Evolutionary conservation across 2,113 vertebrate genomes (phyloP).

Genomic region (Narcine bancroftii): DNA sequence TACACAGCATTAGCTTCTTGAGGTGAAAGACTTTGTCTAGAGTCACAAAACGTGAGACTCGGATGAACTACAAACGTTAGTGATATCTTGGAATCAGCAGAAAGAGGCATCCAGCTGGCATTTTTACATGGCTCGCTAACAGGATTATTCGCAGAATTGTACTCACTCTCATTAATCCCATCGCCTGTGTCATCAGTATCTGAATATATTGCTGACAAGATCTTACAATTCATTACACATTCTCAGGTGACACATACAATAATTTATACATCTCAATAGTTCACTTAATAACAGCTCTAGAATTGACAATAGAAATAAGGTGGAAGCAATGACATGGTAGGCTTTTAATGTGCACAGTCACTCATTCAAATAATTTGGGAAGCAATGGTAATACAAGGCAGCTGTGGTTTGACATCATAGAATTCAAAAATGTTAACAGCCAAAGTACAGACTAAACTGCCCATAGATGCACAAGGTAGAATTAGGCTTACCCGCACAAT

Average conservation of each 20-base stretch:
- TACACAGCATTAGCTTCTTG: not conserved
- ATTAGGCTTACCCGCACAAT: constrained; percentile 82
- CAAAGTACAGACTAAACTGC: not conserved
- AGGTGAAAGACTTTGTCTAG: not conserved
- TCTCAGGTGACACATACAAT: not conserved
- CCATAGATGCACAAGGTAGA: not conserved
- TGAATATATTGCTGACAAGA: not conserved
- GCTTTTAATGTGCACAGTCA: not conserved
- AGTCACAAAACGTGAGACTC: not conserved
- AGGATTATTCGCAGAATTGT: not conserved
- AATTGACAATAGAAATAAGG: not conserved
- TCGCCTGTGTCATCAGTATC: too few species aligned
- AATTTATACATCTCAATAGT: not conserved
- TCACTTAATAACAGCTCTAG: not conserved
- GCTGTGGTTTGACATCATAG: not conserved
- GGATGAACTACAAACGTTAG: not conserved
- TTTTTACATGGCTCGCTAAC: not conserved
- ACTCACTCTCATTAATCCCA: not conserved
- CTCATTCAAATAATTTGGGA: not conserved
- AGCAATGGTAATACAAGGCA: not conserved
- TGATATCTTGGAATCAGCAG: not conserved
- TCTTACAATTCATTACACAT: not conserved
- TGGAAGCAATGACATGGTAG: not conserved
- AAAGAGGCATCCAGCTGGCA: not conserved
- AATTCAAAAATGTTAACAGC: not conserved